Conservation (phyloP, 2,888 invertebrate species). For the Leuctra nigra region DNA sequence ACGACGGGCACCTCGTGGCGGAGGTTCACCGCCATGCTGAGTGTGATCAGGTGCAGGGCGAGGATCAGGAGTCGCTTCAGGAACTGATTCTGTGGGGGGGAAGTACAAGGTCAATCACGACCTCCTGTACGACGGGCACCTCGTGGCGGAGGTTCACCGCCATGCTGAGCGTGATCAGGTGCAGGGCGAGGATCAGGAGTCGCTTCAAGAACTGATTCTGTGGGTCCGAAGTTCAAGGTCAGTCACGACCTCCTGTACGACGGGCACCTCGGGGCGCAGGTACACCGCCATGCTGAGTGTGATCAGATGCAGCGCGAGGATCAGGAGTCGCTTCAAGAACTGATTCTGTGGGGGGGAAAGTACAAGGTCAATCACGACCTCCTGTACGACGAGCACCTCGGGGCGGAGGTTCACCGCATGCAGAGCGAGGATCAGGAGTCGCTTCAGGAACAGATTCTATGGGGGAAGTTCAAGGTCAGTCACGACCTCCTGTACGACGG, state of each 20-base stretch:
- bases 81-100: slow-evolving; percentile 78
- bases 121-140: slow-evolving; percentile 49
- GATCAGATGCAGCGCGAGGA: slow-evolving; percentile 80
- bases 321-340: slow-evolving; percentile 83
- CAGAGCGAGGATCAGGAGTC: slow-evolving; percentile 76
- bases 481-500: too few species aligned
- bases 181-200: slow-evolving; percentile 76
- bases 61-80: slow-evolving; percentile 84
- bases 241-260: too few species aligned
- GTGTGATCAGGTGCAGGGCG: slow-evolving; percentile 75
- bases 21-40: slow-evolving; percentile 87
- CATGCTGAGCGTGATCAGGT: slow-evolving; percentile 78
- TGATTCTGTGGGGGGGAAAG: slow-evolving; percentile 78
- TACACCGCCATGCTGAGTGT: slow-evolving; percentile 88
- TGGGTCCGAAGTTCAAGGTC: too few species aligned
- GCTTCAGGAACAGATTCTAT: slow-evolving; percentile 72
- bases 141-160: slow-evolving; percentile 85
- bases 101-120: slow-evolving; percentile 48
- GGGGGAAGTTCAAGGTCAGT: too few species aligned
- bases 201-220: slow-evolving; percentile 77
- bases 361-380: too few species aligned
- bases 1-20: slow-evolving; percentile 63
- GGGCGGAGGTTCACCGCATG: slow-evolving; percentile 82
- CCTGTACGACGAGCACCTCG: slow-evolving; percentile 46
- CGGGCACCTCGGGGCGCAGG: slow-evolving; percentile 66